phyloP scores from a whole-genome alignment of 2,888 invertebrate species.

The Megastigmus dorsalis region DNA sequence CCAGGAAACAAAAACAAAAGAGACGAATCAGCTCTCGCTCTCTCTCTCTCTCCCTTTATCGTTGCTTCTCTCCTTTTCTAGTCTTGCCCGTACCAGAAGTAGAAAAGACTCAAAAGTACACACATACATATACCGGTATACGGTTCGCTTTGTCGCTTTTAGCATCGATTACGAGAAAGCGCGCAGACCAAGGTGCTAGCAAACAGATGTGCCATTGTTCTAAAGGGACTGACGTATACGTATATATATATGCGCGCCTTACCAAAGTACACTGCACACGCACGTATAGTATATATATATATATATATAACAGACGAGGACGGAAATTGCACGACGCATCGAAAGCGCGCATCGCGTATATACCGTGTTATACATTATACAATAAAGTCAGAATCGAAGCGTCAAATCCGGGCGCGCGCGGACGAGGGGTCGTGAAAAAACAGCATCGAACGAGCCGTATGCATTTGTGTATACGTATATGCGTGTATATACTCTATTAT shows the following conservation, averaged over 20 bases:
- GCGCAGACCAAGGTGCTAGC: constrained; percentile 28
- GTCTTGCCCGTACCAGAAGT: constrained; percentile 20
- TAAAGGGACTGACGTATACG: neutral
- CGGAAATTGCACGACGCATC: neutral
- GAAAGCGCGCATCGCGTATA: too few relatives aligned
- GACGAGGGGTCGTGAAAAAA: too few relatives aligned
- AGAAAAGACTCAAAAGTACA: constrained; percentile 20
- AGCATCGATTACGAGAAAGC: constrained; percentile 44
- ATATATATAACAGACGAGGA: neutral
- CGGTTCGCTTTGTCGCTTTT: constrained; percentile 40
- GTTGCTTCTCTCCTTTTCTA: neutral
- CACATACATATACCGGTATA: neutral
- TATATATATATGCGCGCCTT: too few relatives aligned
- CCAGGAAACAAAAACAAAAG: constrained; percentile 3
- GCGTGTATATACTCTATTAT: too few relatives aligned
- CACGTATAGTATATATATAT: neutral
- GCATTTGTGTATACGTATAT: too few relatives aligned
- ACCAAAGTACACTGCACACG: too few relatives aligned
- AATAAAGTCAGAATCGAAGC: too few relatives aligned
- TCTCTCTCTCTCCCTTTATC: too few relatives aligned
- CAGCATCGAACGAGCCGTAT: too few relatives aligned
- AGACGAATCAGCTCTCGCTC: too few relatives aligned
- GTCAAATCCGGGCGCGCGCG: too few relatives aligned
- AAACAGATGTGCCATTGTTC: constrained; percentile 53
- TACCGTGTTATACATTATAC: too few relatives aligned